phyloP scores from a whole-genome alignment of 2,888 invertebrate genomes.

The Brachynemurus nebulosus region DNA sequence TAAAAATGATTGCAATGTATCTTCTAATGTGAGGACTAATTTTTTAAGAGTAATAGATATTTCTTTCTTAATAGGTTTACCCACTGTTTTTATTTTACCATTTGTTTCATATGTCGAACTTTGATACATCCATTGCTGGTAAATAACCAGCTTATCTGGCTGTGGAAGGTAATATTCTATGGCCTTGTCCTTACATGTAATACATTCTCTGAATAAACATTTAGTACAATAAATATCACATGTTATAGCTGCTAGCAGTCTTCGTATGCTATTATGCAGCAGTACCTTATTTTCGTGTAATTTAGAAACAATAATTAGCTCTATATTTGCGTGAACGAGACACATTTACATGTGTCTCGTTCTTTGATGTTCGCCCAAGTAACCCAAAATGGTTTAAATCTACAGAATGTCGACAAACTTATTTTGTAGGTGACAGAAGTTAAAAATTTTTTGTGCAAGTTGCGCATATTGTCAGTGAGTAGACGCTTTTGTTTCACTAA shows the following conservation, averaged over 20 bases:
- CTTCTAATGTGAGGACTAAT: constrained; percentile 7
- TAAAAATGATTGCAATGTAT: constrained; percentile 11
- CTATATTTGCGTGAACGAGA: constrained; percentile 5
- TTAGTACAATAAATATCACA: constrained; percentile 7
- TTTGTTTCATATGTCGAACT: constrained; percentile 13
- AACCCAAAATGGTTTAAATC: constrained; percentile 2
- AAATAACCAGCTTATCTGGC: constrained; percentile 7
- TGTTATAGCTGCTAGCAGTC: constrained; percentile 6
- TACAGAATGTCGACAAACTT: constrained; percentile 4
- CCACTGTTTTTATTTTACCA: constrained; percentile 17
- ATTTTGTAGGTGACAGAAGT: constrained; percentile 1
- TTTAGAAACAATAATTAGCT: constrained; percentile 1
- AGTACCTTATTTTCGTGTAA: not conserved
- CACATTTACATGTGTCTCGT: no score
- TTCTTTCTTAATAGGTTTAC: constrained; percentile 18
- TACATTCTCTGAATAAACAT: constrained; percentile 9
- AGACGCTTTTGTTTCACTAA: constrained; percentile 7
- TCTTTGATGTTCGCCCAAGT: constrained; percentile 5
- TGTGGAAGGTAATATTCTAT: constrained; percentile 7
- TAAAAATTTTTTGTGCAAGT: constrained; percentile 5
- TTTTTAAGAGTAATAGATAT: constrained; percentile 11
- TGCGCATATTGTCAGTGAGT: constrained; percentile 8
- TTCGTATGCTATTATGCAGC: not conserved
- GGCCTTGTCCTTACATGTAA: constrained; percentile 6
- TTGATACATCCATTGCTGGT: constrained; percentile 9